Evolutionary conservation across 30 jellyfish, hydroid and myxozoan genomes (phyloP).

Genomic region (Euphysa ruthae): DNA sequence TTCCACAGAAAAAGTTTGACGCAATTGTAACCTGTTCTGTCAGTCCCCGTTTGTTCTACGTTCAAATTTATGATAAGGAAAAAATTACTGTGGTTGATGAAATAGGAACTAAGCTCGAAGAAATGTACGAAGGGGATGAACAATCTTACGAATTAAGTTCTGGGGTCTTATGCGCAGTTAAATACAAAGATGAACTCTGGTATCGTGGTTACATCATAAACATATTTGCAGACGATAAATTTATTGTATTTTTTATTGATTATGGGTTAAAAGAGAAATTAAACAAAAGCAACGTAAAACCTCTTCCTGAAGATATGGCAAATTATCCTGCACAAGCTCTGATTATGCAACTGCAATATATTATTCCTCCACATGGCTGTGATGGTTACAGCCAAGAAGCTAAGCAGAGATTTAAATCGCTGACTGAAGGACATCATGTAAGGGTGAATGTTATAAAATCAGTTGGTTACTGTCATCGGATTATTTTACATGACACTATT

Average conservation of each 20-base stretch:
- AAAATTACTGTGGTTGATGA: slow-evolving; percentile 16
- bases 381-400: slow-evolving; percentile 16
- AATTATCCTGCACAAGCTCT: slow-evolving; percentile 58
- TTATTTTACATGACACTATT: not conserved
- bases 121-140: slow-evolving; percentile 7
- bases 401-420: slow-evolving; percentile 1
- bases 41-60: slow-evolving; percentile 32
- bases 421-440: not conserved
- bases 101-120: slow-evolving; percentile 3
- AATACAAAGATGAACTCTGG: slow-evolving; percentile 12
- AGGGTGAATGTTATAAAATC: not conserved
- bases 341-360: slow-evolving; percentile 17
- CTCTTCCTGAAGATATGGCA: slow-evolving; percentile 44
- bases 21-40: slow-evolving; percentile 27
- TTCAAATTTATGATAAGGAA: slow-evolving; percentile 10
- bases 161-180: slow-evolving; percentile 22
- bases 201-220: slow-evolving; percentile 12
- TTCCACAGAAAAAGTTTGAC: not conserved
- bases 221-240: not conserved
- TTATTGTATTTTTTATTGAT: slow-evolving; percentile 4
- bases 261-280: slow-evolving; percentile 2
- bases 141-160: not conserved
- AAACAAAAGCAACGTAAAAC: slow-evolving; percentile 11
- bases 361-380: slow-evolving; percentile 13
- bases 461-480: not conserved